Evolutionary conservation across 2,888 invertebrate species (phyloP), one percentile per base, ranked within the genome.

Genomic region (Drosophila tanythrix): DNA sequence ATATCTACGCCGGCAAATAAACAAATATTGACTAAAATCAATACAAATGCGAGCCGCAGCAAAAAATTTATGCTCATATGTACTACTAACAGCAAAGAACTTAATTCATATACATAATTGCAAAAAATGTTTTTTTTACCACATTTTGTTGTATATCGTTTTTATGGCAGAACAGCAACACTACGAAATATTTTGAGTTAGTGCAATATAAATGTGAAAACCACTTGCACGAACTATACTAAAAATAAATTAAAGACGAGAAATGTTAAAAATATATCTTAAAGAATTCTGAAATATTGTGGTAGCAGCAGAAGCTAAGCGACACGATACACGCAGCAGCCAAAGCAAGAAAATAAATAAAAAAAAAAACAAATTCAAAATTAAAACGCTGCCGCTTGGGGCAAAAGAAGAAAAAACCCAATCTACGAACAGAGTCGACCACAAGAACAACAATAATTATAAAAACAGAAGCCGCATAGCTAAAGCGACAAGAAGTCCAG

Each of bases 21-120:
- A 85, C 84, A 89, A 87, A 89, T 84, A 85, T 85, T 88, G 80
- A 70, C 74, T 80, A 63, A 70, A 86, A 87, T 89, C 88, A 78
- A 88, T 86, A 81, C 58, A 75, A 83, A 74, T 43, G 70, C 67
- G 43, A 43, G 60, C 55, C 61, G 64, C 70, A 71, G 62, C 57
- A 66, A 51, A 56, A 58, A 70, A n/a, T 18, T 18, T 18, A 57
- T 18, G 48, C 15, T 36, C 25, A 25, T 25, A 66, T 33, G 38
- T 29, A 40, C n/a, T 27, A 55, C 25, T n/a, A 15, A 73, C 48
- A 56, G 70, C 59, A 70, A 68, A 75, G 65, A 80, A 81, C 76
- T 65, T 66, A 74, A 74, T 67, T 61, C 48, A 61, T 13, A 74
- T 65, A 83, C 63, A 76, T 38, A 68, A 77, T 76, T 59, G 58